These are phyloP conservation scores for Cheilosia pagana DNA, from an alignment of 2,888 invertebrate genomes.

Conservation along the genomic window DNA sequence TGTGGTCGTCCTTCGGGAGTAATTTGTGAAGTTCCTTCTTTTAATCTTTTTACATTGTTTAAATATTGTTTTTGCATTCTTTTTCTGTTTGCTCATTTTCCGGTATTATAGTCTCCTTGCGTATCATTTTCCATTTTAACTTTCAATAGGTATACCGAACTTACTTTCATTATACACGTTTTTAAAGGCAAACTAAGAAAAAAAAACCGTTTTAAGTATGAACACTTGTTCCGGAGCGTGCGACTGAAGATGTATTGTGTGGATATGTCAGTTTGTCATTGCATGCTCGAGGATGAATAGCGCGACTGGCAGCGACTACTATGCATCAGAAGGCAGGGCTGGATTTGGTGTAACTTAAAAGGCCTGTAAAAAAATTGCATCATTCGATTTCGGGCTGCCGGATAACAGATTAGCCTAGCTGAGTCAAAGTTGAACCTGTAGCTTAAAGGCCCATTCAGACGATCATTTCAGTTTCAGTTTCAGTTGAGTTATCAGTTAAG, in stretches of 20 bases:
- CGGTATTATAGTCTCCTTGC: constrained; percentile 5
- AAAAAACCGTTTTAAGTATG: constrained; percentile 13
- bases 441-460: too few relatives aligned
- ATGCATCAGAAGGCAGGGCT: not conserved
- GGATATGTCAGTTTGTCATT: constrained; percentile 52
- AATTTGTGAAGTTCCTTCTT: constrained; percentile 66
- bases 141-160: constrained; percentile 38
- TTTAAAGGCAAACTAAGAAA: not conserved
- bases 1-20: constrained; percentile 72
- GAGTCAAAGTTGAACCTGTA: too few relatives aligned
- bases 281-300: not conserved
- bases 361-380: too few relatives aligned
- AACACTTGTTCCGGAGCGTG: constrained; percentile 24
- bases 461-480: too few relatives aligned
- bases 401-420: too few relatives aligned
- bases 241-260: constrained; percentile 40
- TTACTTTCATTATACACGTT: constrained; percentile 3
- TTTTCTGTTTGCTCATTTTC: constrained; percentile 3
- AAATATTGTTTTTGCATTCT: constrained; percentile 45
- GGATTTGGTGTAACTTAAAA: not conserved
- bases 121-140: constrained; percentile 5
- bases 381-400: too few relatives aligned
- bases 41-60: constrained; percentile 61
- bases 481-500: too few relatives aligned
- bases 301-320: not conserved